A percentile compares a stretch with the other conserved stretches of the same genome.
These are phyloP conservation scores for Agriopis aurantiaria DNA, from an alignment of 2,888 invertebrate genomes.

Conservation along the genomic window DNA sequence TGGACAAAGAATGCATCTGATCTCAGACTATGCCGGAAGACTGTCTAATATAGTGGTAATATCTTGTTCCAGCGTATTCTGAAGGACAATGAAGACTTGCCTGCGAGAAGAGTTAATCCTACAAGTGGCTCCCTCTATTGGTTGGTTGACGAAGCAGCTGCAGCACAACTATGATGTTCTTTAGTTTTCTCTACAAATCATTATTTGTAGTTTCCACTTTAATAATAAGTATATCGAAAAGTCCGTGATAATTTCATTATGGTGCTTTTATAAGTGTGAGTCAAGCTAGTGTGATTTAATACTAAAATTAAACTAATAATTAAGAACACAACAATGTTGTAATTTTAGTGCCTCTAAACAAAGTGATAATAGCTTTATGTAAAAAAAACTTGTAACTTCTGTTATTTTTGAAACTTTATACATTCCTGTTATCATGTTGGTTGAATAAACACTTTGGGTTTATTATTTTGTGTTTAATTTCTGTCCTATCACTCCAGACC, in stretches of 20 bases:
- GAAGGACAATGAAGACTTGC: slow-evolving; percentile 91
- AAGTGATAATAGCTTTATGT: slow-evolving; percentile 22
- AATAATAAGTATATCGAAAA: neutral
- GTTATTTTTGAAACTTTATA: slow-evolving; percentile 45
- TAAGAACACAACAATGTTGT: neutral
- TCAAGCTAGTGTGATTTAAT: slow-evolving; percentile 9
- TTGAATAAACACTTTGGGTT: slow-evolving; percentile 49
- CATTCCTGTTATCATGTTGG: slow-evolving; percentile 52
- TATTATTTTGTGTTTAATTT: slow-evolving; percentile 12
- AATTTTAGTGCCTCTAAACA: slow-evolving; percentile 25
- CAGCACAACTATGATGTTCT: slow-evolving; percentile 60
- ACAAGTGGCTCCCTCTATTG: slow-evolving; percentile 88
- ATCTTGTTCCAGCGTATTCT: slow-evolving; percentile 90
- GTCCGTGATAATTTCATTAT: neutral
- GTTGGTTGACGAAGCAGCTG: slow-evolving; percentile 87
- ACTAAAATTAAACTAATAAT: neutral
- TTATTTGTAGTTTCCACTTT: too few relatives aligned
- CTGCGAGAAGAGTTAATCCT: slow-evolving; percentile 92
- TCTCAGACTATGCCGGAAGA: too few relatives aligned
- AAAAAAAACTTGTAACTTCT: slow-evolving; percentile 13
- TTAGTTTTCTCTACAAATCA: neutral
- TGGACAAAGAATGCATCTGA: too few relatives aligned
- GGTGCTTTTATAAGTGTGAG: slow-evolving; percentile 5
- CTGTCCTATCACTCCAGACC: neutral
- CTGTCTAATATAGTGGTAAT: neutral